Base-by-base conservation (phyloP, 2,113 vertebrate species). In the Larimichthys crocea region DNA sequence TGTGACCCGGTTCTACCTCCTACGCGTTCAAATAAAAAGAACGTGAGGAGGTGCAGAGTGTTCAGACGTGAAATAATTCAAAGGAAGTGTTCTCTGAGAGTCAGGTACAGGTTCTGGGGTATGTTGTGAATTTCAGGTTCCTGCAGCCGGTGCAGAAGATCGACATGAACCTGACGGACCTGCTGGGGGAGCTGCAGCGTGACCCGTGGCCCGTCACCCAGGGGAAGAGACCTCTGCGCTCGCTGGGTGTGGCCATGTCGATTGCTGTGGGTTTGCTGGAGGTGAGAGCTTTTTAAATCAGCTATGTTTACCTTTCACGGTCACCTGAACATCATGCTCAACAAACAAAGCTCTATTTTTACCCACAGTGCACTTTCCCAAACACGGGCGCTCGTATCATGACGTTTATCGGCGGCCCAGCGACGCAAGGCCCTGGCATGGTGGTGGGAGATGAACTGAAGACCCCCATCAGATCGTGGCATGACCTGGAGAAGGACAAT, bases 151-250 rank as follows among this genome's bases (percentile, higher is more conserved):
- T 99, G 57, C 98, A 99, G 95, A 99, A 99, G 88, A 96, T 99
- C 42, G 98, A 99, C 91, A 99, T 99, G 98, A 99, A 99, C 92
- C 95, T 99, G 73, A 99, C 98, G 0, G 98, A 99, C 93, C 97
- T 99, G 77, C 78, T 99, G 93, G 97, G 98, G 88, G 98, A 99
- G 90, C 94, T 99, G 52, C 98, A 99, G 62, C 95, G 97, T 8
- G 98, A 99, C 90, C 98, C 98, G 55, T 99, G 98, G 98, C 98
- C 98, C 17, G 98, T 99, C 74, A 96, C 96, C 0, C 98, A 99
- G 85, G 97, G 98, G 26, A 98, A 97, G 85, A 96, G 98, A 14
- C 97, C 98, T 0, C 93, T 99, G 67, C 95, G 98, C 78, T 99
- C 98, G 10, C 96, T 98, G 55, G 98, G 98, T 63, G 97, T 97